These are phyloP conservation scores for Ridgeia piscesae DNA, from an alignment of 1,140 invertebrate species.

Conservation along the genomic window DNA sequence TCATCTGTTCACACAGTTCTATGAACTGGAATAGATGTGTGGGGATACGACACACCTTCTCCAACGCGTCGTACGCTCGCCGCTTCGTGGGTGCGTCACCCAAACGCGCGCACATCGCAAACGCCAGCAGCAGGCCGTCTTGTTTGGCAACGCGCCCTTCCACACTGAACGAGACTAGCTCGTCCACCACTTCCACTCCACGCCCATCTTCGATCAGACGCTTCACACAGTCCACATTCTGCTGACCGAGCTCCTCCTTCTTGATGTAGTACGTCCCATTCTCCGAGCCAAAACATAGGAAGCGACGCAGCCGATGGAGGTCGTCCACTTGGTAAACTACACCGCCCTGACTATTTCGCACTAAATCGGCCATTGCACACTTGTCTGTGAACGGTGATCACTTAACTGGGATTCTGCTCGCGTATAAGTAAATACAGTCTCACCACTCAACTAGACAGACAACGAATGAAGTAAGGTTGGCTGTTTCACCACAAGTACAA, in stretches of 20 bases:
- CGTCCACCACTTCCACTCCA: slow-evolving; percentile 29
- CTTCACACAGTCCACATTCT: not conserved
- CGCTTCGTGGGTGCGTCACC: not conserved
- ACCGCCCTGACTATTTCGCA: not conserved
- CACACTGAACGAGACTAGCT: slow-evolving; percentile 28
- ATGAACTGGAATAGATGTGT: slow-evolving; percentile 66
- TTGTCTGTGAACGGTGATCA: not conserved
- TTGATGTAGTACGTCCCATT: slow-evolving; percentile 35
- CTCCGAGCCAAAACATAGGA: slow-evolving; percentile 49
- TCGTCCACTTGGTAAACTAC: slow-evolving; percentile 39
- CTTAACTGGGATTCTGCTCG: not conserved
- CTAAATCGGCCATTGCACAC: not conserved
- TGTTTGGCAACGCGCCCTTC: slow-evolving; percentile 39
- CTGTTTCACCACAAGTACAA: not conserved
- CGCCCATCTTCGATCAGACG: not conserved
- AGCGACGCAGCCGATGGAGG: slow-evolving; percentile 48
- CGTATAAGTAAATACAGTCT: not conserved
- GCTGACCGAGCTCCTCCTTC: not conserved
- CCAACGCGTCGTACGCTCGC: not conserved
- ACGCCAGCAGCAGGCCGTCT: slow-evolving; percentile 64
- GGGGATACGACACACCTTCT: slow-evolving; percentile 34
- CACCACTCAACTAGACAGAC: not conserved
- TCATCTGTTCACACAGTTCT: slow-evolving; percentile 62
- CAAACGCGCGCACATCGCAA: slow-evolving; percentile 61
- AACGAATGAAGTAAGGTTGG: not conserved